Conservation (phyloP, 1,140 invertebrate genomes). For the Anastatus disparis region DNA sequence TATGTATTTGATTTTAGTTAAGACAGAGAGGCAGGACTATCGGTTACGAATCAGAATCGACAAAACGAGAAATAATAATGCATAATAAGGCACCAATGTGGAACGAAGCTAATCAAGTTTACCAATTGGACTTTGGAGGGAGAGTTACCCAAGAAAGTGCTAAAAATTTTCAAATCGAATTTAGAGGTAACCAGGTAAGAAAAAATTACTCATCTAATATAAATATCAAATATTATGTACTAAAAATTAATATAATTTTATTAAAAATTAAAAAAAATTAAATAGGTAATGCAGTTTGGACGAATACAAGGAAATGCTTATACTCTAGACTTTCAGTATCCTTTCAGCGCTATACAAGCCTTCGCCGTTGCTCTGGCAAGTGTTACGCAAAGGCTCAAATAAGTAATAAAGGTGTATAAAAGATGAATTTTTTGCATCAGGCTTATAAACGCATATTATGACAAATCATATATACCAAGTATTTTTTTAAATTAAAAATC, state of each 20-base stretch:
- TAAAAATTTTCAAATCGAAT: conserved; percentile 99
- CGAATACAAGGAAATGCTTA: conserved; percentile 98
- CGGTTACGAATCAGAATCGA: conserved; percentile 65
- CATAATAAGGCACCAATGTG: conserved; percentile 99
- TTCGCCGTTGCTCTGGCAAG: conserved; percentile 98
- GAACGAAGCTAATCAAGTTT: conserved; percentile 99
- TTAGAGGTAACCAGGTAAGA: conserved; percentile 91
- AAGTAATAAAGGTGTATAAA: conserved; percentile 61
- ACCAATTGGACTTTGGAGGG: conserved; percentile 99
- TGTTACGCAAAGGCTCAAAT: conserved; percentile 98
- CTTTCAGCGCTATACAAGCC: conserved; percentile 97
- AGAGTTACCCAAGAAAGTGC: conserved; percentile 98
- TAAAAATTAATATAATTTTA: too few relatives aligned
- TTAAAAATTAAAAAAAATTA: too few relatives aligned
- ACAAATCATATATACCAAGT: conserved; percentile 12
- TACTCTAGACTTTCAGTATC: conserved; percentile 98
- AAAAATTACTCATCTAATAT: too few relatives aligned
- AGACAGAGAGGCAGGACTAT: conserved; percentile 71
- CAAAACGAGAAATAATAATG: conserved; percentile 88
- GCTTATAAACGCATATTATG: conserved; percentile 2
- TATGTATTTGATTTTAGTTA: conserved; percentile 68
- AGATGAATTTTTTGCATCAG: conserved; percentile 14
- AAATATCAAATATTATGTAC: too few relatives aligned
- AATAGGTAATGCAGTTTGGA: conserved; percentile 98
- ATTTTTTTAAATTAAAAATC: conserved; percentile 40